Base-by-base conservation (phyloP, 1,140 invertebrate genomes). In the Tribolium castaneum region DNA sequence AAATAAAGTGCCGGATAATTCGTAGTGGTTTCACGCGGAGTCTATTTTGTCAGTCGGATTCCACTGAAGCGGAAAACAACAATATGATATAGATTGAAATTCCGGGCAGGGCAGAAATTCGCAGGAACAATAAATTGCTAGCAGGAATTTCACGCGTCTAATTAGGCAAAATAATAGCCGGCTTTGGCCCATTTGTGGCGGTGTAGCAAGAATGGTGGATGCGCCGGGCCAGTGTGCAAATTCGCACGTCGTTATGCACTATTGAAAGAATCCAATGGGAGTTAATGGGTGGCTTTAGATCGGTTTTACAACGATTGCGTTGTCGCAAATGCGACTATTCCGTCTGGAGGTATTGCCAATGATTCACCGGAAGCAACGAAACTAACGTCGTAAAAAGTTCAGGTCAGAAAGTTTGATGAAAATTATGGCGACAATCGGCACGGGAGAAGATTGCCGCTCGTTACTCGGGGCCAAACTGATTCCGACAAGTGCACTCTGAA, bases 141-240 rank as follows among this genome's bases (percentile, higher is more conserved):
- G 16, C 30, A 16, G 35, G 71, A 52, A 73, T 73, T 73, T 25
- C 52, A 30, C 71, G 50, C 49, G 49, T 73, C 71, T 73, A 73
- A 73, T 73, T 73, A 52, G 45, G 50, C 50, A 56, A 73, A 73
- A 52, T 73, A 52, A 73, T 56, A 52, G 71, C n/a, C 62, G 14
- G 56, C 16, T 16, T 56, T 14, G 12, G 12, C 12, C 52, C 49
- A 30, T 30, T 30, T 30, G 25, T 30, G 25, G 25, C 45, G 13
- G 3, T 52, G 51, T 12, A 13, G n/a, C 51, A 59, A 22, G 22
- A 59, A 59, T 59, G 54, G 54, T 59, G 54, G 54, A 34, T 66
- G 25, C 59, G 25, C 59, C 59, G 25, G 71, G 51, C 71, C 71
- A 12, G 54, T 54, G 54, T 73, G 71, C 71, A 52, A 73, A 73